These are phyloP conservation scores for Macroteleia sp. DNA, from an alignment of 2,888 invertebrate species.

Conservation along the genomic window DNA sequence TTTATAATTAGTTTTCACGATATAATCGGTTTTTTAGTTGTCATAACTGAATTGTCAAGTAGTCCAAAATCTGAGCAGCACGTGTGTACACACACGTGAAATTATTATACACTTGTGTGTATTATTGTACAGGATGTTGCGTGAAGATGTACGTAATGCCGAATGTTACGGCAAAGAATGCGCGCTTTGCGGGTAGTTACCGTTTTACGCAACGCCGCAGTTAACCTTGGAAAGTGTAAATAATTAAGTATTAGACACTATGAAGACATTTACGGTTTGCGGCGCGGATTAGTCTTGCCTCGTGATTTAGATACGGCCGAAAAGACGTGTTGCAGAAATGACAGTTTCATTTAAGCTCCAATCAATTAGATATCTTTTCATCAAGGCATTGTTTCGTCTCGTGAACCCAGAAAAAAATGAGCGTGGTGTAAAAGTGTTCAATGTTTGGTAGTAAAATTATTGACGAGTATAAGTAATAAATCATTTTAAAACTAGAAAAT, in stretches of 20 bases:
- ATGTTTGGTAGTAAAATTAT: too few relatives aligned
- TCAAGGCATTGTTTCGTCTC: conserved; percentile 6
- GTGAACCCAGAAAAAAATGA: too few relatives aligned
- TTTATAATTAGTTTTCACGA: too few relatives aligned
- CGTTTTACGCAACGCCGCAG: conserved; percentile 44
- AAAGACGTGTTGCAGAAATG: conserved; percentile 34
- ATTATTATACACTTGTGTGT: conserved; percentile 22
- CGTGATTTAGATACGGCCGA: conserved; percentile 41
- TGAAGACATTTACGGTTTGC: conserved; percentile 54
- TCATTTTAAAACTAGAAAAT: too few relatives aligned
- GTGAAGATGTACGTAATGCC: conserved; percentile 45
- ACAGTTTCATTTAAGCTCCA: conserved; percentile 33
- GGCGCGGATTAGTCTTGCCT: conserved; percentile 39
- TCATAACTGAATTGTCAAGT: conserved; percentile 26
- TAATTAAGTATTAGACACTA: conserved; percentile 53
- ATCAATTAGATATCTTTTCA: conserved; percentile 30
- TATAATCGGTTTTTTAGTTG: not conserved
- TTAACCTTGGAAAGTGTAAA: conserved; percentile 61
- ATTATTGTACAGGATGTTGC: conserved; percentile 47
- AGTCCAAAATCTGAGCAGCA: conserved; percentile 2
- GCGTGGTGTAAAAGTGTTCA: too few relatives aligned
- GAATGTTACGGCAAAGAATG: conserved; percentile 35
- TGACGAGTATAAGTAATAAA: too few relatives aligned
- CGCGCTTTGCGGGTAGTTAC: conserved; percentile 37
- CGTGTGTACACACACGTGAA: conserved; percentile 9